Base-by-base conservation (phyloP, 2,797 vertebrate species). In the Urosaurus nigricauda region DNA sequence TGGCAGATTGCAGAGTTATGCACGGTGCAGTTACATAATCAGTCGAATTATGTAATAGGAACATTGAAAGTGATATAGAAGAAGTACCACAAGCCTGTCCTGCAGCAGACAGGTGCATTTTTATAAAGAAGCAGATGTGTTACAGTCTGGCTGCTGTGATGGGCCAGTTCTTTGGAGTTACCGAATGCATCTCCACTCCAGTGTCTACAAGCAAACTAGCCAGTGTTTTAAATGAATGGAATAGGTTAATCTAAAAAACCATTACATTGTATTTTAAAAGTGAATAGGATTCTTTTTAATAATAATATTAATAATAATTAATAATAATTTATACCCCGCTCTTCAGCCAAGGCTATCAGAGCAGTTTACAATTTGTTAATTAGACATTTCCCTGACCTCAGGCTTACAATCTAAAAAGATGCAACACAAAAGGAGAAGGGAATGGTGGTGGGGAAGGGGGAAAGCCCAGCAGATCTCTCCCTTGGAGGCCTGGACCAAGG, bases 21-120 rank as follows among this genome's bases (percentile, higher is more conserved):
- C 40, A 86, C 32, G 3, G 75, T 35, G 90, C 53, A 1, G 80
- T 95, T 96, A 92, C 83, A 92, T 93, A 95, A 96, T 93, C 85
- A 19, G 65, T 84, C 87, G 80, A 24, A 86, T 96, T 96, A 91
- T 63, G 79, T 95, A 96, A 96, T 37, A 0, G 1, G 71, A 84
- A 88, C 84, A 84, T 87, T 91, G 90, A 91, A 92, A 87, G 75
- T 24, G 87, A 82, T 83, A 85, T 43, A 79, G 0, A 90, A 94
- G 89, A 89, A 90, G 87, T 43, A 5, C 74, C 6, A 65, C 35
- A 32, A 26, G 37, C 2, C 26, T 37, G 35, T 87, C 75, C 79
- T 21, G 58, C 26, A 24, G 60, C 47, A 58, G 53, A 35, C 37
- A 81, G 0, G 0, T 24, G 32, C 19, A 17, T 63, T 24, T 51